Evolutionary conservation across 1,140 invertebrate genomes (phyloP).

Genomic region (Bombus soroeensis): DNA sequence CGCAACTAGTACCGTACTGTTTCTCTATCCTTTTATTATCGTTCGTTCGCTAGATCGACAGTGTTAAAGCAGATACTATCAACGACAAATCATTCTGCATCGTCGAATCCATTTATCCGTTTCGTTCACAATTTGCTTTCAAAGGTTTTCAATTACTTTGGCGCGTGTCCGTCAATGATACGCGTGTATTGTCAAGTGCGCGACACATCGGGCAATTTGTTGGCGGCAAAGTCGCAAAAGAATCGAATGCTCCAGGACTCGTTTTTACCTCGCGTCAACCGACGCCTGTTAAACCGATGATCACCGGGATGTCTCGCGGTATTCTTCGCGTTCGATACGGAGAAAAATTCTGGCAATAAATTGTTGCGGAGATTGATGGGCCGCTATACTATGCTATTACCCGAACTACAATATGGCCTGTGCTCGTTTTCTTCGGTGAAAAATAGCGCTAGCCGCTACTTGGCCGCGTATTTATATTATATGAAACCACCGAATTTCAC

Average conservation of each 20-base stretch:
- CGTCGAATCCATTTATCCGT: background rate
- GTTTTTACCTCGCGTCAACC: background rate
- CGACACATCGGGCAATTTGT: background rate
- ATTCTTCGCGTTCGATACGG: slow-evolving; percentile 24
- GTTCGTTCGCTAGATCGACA: background rate
- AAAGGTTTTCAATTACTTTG: slow-evolving; percentile 3
- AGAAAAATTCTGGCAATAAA: slow-evolving; percentile 48
- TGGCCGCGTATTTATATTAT: slow-evolving; percentile 22
- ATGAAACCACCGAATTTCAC: background rate
- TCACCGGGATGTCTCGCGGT: background rate
- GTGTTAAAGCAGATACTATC: background rate
- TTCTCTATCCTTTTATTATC: background rate
- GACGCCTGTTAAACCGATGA: slow-evolving; percentile 33
- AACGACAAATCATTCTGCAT: background rate
- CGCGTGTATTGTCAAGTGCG: background rate
- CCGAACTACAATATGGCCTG: slow-evolving; percentile 17
- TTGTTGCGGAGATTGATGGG: slow-evolving; percentile 32
- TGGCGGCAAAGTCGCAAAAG: background rate
- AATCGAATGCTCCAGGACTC: background rate
- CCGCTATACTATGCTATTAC: slow-evolving; percentile 40
- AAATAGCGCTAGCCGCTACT: slow-evolving; percentile 15
- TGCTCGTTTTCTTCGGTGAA: slow-evolving; percentile 32
- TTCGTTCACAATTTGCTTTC: background rate
- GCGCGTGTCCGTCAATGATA: background rate
- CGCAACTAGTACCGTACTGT: background rate